Base-by-base conservation (phyloP, 2,113 vertebrate genomes). In the Onychorhynchus coronatus region DNA sequence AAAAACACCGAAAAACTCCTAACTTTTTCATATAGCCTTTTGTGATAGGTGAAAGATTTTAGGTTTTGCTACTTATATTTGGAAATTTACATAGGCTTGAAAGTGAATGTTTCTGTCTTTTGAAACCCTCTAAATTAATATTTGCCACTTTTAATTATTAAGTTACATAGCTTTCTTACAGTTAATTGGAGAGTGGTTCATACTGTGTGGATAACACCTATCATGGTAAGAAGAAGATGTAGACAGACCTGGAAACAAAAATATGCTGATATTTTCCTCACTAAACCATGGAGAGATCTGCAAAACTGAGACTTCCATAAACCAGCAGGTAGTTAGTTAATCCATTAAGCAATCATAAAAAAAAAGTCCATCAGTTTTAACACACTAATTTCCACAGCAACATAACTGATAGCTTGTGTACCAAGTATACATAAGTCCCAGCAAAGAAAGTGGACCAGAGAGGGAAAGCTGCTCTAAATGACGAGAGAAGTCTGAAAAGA, bases 71-170 rank as follows among this genome's bases (percentile, higher is more conserved):
- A 74, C 37, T 52, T 61, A 30, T 22, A 46, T 89, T 63, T 61
- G 7, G 25, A 88, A 82, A 33, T 70, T 77, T 56, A 9, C 5
- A 16, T 72, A 21, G 21, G 33, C 68, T 77, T 90, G 71, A 59
- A 85, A 76, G 30, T 33, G 42, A 83, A 6, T 27, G 12, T 50
- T 88, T 70, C 33, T 59, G 42, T 53, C 33, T 88, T 76, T 47
- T 63, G 39, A 85, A 85, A 59, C 9, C 9, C 30, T 65, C 30
- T 72, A 82, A 75, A 81, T 92, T 76, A 94, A 18, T 91, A 91
- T 82, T 95, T 94, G 9, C 15, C 14, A 33, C 37, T 82, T 92
- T 12, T 75, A 95, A 88, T 93, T 89, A 89, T 85, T 52, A 75
- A 42, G 44, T 82, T 87, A 61, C 22, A 49, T 52, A 59, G 17